These are phyloP conservation scores for Whitmania pigra DNA, from an alignment of 1,140 invertebrate genomes.

Conservation along the genomic window DNA sequence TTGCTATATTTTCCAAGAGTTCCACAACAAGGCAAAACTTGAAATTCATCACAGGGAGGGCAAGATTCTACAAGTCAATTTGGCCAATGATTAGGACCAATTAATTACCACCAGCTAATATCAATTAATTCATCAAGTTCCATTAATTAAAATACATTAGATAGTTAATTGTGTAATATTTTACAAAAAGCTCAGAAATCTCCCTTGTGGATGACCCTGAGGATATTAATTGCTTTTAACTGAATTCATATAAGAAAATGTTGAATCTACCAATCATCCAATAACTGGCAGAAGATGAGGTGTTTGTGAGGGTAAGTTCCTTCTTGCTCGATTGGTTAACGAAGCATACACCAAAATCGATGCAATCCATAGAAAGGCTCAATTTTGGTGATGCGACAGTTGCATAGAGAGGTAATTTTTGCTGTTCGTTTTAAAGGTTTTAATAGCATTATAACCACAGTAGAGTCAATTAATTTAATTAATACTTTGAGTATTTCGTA, in stretches of 20 bases:
- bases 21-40: no score
- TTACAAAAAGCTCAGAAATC: no score
- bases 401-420: slow-evolving; percentile 3
- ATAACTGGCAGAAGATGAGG: not conserved
- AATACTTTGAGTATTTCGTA: no score
- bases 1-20: no score
- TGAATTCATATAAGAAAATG: not conserved
- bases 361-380: not conserved
- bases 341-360: not conserved
- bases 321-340: not conserved
- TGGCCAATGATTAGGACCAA: not conserved
- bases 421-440: no score
- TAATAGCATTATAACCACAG: no score
- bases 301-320: not conserved
- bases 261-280: not conserved
- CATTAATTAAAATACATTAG: not conserved
- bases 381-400: not conserved
- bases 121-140: not conserved
- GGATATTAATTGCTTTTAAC: not conserved
- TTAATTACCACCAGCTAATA: not conserved
- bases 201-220: no score
- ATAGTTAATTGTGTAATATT: not conserved
- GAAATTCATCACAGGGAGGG: no score
- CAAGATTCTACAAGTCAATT: no score
- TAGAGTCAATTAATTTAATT: no score